Conservation (phyloP, 2,888 invertebrate species). For the Nomada ruficornis region DNA sequence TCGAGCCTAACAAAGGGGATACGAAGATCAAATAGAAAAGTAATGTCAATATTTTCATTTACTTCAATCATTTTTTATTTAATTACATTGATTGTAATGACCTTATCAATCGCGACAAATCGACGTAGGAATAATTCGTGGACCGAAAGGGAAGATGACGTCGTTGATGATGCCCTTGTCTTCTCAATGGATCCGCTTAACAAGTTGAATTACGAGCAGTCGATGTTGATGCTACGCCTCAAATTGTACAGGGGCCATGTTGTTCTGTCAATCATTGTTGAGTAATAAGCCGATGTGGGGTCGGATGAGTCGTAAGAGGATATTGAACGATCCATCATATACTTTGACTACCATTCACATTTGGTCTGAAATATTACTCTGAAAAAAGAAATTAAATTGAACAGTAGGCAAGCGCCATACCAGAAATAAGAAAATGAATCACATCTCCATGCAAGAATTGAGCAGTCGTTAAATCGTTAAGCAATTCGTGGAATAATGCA, state of each 20-base stretch:
- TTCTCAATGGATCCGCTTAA: conserved; percentile 68
- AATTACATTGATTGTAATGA: neutral
- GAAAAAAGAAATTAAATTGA: neutral
- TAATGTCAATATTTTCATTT: neutral
- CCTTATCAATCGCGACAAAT: conserved; percentile 27
- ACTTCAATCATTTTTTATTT: conserved; percentile 1
- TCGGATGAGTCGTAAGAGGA: conserved; percentile 11
- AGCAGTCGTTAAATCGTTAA: neutral
- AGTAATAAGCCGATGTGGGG: conserved; percentile 51
- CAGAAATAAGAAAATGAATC: neutral
- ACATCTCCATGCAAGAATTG: neutral
- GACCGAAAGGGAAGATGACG: conserved; percentile 38
- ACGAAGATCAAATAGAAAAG: neutral
- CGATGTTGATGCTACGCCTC: conserved; percentile 55
- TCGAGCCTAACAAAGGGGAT: neutral
- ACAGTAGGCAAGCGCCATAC: neutral
- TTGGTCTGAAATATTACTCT: neutral
- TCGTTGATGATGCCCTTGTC: conserved; percentile 51
- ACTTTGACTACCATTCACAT: neutral
- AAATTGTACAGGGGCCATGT: conserved; percentile 47
- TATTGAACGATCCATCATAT: conserved; percentile 17
- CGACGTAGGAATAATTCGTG: conserved; percentile 44
- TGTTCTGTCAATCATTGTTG: conserved; percentile 59
- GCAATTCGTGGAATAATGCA: neutral
- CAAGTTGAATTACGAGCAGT: conserved; percentile 64